A percentile compares a stretch with the other conserved stretches of the same genome.
Evolutionary conservation across 2,113 vertebrate genomes (phyloP).

Genomic region (Notiomystis cincta): DNA sequence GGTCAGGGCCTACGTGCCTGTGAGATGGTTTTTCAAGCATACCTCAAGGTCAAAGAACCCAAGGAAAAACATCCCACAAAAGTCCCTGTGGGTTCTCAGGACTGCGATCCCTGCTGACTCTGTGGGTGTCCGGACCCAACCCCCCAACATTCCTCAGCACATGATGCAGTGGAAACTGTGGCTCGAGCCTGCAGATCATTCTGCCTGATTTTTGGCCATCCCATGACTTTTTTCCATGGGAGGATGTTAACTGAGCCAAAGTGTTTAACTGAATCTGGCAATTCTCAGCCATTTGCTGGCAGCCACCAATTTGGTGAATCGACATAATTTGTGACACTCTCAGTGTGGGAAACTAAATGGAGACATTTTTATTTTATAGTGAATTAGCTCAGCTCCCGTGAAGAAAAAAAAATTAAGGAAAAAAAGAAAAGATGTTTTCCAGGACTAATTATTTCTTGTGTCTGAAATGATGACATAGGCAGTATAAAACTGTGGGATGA

Average conservation of each 20-base stretch:
- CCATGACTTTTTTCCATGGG: constrained; percentile 57
- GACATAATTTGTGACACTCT: constrained; percentile 51
- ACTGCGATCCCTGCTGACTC: not conserved
- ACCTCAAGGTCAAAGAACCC: not conserved
- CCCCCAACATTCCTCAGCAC: constrained; percentile 35
- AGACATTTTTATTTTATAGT: constrained; percentile 28
- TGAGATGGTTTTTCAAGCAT: not conserved
- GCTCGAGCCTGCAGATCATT: constrained; percentile 15
- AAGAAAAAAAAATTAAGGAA: not conserved
- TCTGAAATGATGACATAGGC: not conserved
- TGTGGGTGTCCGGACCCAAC: constrained; percentile 38
- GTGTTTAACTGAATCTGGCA: constrained; percentile 53
- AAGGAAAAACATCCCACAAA: not conserved
- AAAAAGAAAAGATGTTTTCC: not conserved
- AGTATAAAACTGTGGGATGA: not conserved
- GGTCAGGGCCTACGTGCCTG: rapidly evolving
- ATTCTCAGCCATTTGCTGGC: constrained; percentile 32
- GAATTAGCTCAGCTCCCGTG: not conserved
- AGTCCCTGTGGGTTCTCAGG: not conserved
- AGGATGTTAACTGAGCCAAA: constrained; percentile 54
- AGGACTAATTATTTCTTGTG: not conserved
- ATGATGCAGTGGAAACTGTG: constrained; percentile 64
- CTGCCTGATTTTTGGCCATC: constrained; percentile 51
- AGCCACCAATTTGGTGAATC: constrained; percentile 32
- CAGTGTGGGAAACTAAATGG: constrained; percentile 14